phyloP scores from a whole-genome alignment of 2,113 vertebrate genomes.

The Grallaria varia region DNA sequence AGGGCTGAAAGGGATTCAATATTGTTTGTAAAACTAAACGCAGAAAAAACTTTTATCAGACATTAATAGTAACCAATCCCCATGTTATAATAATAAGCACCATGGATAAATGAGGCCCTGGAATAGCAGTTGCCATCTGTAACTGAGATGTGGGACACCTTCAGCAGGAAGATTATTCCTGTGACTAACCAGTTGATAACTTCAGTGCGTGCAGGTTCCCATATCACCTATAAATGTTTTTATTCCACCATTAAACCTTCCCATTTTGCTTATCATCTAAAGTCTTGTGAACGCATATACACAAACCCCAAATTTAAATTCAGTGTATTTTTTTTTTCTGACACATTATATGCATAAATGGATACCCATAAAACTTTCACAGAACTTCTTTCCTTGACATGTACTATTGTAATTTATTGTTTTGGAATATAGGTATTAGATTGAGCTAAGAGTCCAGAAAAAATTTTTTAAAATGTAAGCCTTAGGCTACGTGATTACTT shows the following conservation, averaged over 20 bases:
- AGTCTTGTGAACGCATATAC: neutral
- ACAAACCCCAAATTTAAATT: neutral
- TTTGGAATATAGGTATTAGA: neutral
- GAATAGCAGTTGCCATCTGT: neutral
- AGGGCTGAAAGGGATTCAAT: neutral
- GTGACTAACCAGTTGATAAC: constrained; percentile 8
- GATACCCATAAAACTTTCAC: neutral
- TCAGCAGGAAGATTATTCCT: neutral
- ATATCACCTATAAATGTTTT: neutral
- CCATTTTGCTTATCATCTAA: neutral
- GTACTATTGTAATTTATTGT: neutral
- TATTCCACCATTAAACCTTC: neutral
- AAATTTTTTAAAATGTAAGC: neutral
- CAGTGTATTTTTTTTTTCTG: neutral
- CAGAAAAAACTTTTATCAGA: neutral
- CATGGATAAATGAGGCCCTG: neutral
- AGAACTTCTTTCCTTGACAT: neutral
- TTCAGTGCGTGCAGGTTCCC: neutral
- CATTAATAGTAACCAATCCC: neutral
- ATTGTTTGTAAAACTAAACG: neutral
- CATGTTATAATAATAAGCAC: neutral
- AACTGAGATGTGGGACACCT: neutral
- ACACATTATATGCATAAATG: neutral
- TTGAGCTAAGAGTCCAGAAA: neutral
- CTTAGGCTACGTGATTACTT: neutral